Conservation (phyloP, 1,140 invertebrate species). For the Drosophila sproati region DNA sequence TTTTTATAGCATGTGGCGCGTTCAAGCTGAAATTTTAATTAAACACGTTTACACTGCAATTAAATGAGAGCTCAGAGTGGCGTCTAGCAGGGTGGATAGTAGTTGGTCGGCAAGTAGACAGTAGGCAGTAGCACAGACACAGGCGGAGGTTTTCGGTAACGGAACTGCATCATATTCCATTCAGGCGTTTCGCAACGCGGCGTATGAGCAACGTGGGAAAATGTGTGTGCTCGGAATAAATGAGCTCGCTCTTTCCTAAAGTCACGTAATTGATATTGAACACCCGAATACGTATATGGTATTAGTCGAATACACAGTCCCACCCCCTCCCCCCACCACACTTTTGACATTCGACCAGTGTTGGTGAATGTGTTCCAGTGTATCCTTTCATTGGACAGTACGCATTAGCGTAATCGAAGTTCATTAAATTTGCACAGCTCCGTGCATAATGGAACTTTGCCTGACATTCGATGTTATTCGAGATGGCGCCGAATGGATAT, state of each 20-base stretch:
- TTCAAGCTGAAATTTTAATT: slow-evolving; percentile 77
- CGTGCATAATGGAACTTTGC: slow-evolving; percentile 2
- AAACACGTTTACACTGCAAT: slow-evolving; percentile 81
- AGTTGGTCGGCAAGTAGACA: too few relatives aligned
- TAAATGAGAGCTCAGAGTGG: slow-evolving; percentile 47
- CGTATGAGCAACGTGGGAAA: slow-evolving; percentile 32
- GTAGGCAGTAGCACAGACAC: too few relatives aligned
- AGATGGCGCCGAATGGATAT: slow-evolving; percentile 1
- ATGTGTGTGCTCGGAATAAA: neutral
- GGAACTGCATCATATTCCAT: slow-evolving; percentile 5
- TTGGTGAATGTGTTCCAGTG: neutral
- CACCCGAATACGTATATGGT: slow-evolving; percentile 3
- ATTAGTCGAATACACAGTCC: neutral
- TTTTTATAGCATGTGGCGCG: slow-evolving; percentile 45
- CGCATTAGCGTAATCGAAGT: slow-evolving; percentile 61
- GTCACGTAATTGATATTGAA: slow-evolving; percentile 30
- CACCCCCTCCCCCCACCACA: neutral
- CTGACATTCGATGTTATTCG: slow-evolving; percentile 27
- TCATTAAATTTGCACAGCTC: slow-evolving; percentile 63
- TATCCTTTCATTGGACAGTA: neutral
- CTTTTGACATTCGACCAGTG: slow-evolving; percentile 1
- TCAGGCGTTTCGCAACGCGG: slow-evolving; percentile 11
- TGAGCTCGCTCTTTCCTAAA: neutral
- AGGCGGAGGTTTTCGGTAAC: slow-evolving; percentile 1
- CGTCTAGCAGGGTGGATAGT: too few relatives aligned